A percentile compares a stretch with the other conserved stretches of the same genome.
Evolutionary conservation across 2,888 invertebrate species (phyloP).

Genomic region (Parapristionchus giblindavisi): DNA sequence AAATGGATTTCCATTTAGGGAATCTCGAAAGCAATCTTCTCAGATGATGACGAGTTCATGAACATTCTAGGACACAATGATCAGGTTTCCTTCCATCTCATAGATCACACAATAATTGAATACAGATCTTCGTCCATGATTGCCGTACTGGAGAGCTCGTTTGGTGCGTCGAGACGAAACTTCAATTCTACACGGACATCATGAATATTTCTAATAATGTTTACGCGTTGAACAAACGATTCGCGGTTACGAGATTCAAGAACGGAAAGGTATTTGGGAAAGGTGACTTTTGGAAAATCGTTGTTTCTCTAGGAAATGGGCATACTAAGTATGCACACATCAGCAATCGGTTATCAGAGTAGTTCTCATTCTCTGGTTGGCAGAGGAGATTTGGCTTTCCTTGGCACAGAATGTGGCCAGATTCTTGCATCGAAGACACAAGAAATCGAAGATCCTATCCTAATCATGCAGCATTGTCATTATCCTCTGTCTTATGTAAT

Average conservation of each 20-base stretch:
- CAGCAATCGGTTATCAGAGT: slow-evolving; percentile 45
- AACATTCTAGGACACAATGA: slow-evolving; percentile 49
- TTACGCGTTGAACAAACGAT: slow-evolving; percentile 33
- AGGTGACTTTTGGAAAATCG: background rate
- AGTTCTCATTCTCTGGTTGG: slow-evolving; percentile 8
- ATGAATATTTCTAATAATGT: slow-evolving; percentile 20
- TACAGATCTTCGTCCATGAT: slow-evolving; percentile 27
- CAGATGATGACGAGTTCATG: slow-evolving; percentile 48
- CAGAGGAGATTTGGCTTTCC: slow-evolving; percentile 15
- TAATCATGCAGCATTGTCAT: slow-evolving; percentile 23
- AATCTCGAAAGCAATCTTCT: slow-evolving; percentile 48
- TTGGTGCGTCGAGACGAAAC: slow-evolving; percentile 52
- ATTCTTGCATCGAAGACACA: slow-evolving; percentile 2
- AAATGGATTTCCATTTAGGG: too few relatives aligned
- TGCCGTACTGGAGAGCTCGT: slow-evolving; percentile 31
- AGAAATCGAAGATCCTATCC: slow-evolving; percentile 21
- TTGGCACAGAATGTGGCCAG: slow-evolving; percentile 29
- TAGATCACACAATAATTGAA: background rate
- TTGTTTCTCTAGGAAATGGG: slow-evolving; percentile 46
- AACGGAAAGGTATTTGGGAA: slow-evolving; percentile 31
- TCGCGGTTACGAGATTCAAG: slow-evolving; percentile 8
- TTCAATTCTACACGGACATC: slow-evolving; percentile 51
- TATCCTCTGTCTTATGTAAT: slow-evolving; percentile 7
- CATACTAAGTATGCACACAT: slow-evolving; percentile 53
- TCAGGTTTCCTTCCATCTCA: slow-evolving; percentile 43